phyloP scores from a whole-genome alignment of 2,888 invertebrate genomes.

The Epirrita christyi region DNA sequence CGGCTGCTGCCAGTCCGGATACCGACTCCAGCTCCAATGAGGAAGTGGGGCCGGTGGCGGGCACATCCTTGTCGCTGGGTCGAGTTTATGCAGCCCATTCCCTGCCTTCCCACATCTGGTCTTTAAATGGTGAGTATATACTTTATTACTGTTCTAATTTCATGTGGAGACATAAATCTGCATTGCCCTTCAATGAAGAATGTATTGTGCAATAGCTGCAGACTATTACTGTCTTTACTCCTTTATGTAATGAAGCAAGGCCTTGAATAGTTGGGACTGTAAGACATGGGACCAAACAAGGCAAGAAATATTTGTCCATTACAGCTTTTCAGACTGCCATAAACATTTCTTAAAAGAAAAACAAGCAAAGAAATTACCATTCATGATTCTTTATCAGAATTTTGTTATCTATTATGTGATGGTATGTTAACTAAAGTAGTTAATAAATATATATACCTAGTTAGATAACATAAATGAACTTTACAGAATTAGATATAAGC shows the following conservation, averaged over 20 bases:
- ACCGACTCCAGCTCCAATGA: slow-evolving; percentile 89
- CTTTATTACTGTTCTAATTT: background rate
- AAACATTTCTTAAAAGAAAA: too few species aligned
- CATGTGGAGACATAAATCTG: too few species aligned
- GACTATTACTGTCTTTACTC: background rate
- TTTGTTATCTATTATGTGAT: too few species aligned
- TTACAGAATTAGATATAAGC: background rate
- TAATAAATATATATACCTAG: background rate
- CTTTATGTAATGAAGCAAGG: background rate
- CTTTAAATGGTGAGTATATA: slow-evolving; percentile 91
- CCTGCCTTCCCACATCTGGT: slow-evolving; percentile 96
- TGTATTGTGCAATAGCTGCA: too few species aligned
- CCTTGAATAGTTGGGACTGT: too few species aligned
- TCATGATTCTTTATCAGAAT: too few species aligned
- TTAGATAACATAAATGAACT: background rate
- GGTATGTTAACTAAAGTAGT: too few species aligned
- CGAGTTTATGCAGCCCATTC: slow-evolving; percentile 95
- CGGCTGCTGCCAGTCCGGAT: slow-evolving; percentile 87
- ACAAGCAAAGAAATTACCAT: too few species aligned
- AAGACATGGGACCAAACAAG: too few species aligned
- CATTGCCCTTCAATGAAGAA: too few species aligned
- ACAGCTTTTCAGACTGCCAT: too few species aligned
- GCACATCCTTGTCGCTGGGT: slow-evolving; percentile 86
- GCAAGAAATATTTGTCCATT: too few species aligned
- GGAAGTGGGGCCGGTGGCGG: slow-evolving; percentile 80